Evolutionary conservation across 2,888 invertebrate genomes (phyloP).

Genomic region (Metopia argyrocephala): DNA sequence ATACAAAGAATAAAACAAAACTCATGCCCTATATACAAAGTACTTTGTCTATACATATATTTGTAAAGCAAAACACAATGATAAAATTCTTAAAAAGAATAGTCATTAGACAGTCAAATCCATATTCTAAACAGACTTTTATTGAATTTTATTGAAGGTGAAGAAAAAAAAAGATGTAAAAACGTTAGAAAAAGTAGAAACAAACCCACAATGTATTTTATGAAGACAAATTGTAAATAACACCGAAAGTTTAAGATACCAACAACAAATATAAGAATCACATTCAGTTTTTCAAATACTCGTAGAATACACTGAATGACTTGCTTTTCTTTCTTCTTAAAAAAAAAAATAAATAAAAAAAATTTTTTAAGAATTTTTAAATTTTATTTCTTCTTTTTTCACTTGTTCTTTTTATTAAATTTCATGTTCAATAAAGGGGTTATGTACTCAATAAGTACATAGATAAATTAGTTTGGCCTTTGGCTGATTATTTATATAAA

Average conservation of each 20-base stretch:
- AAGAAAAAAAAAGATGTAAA: not conserved
- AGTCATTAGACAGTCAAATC: constrained; percentile 1
- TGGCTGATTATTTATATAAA: not conserved
- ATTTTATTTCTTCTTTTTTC: not conserved
- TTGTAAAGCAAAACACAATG: not conserved
- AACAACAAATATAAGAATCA: too few species aligned
- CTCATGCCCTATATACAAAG: too few species aligned
- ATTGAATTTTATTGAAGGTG: constrained; percentile 19
- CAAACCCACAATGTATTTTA: not conserved
- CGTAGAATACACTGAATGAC: too few species aligned
- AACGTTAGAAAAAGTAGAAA: not conserved
- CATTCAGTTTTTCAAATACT: too few species aligned
- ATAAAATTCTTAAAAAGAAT: not conserved
- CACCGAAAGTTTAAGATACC: too few species aligned
- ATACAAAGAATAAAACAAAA: too few species aligned
- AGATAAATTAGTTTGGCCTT: not conserved
- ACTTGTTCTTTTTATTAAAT: not conserved
- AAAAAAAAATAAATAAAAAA: not conserved
- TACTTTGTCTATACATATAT: not conserved
- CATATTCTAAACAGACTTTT: constrained; percentile 13
- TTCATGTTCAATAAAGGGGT: too few species aligned
- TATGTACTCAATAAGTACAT: not conserved
- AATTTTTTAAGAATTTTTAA: not conserved
- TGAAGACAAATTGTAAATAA: too few species aligned
- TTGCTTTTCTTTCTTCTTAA: too few species aligned